Evolutionary conservation across 2,113 vertebrate genomes (phyloP), one percentile per base, ranked within the genome.

Genomic region (Catharus bicknelli): DNA sequence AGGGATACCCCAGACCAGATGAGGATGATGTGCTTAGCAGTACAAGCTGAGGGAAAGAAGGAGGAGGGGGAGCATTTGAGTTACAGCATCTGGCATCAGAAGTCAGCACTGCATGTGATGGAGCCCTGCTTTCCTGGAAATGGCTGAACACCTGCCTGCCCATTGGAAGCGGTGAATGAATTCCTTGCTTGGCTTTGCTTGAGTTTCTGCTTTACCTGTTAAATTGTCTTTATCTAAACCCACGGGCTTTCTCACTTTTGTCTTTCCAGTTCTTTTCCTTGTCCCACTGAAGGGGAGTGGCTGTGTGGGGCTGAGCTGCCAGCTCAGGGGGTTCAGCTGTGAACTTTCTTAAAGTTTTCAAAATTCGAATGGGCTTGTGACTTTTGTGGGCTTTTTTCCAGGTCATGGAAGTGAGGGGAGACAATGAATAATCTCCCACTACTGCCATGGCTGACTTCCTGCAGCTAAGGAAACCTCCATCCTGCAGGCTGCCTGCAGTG

Each of bases 81-180:
- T 55, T 36, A 4, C 0, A 0, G 16, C 2, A 1, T 83, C 30
- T 36, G 67, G 25, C 9, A 34, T 25, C 11, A 3, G 1, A 61
- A 38, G 20, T 53, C 11, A n/a, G 20, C 2, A 0, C 23, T 9
- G 7, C 0, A 1, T 0, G 1, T 48, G 54, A 17, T 11, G 30
- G 40, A 68, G 64, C 55, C 22, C 25, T 15, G 13, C 25, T 84
- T 21, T 45, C 50, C 64, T 68, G 34, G 19, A 21, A 20, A 45
- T 7, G 16, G 48, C 27, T 34, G 5, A 63, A 57, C 10, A 57
- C 10, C 50, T 51, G 36, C 38, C 73, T 69, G 36, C 30, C 4
- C 1, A 8, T 7, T 13, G 74, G 64, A 69, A 78, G 11, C 8
- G 9, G 22, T 23, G 13, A 86, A 36, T 40, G 1, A 81, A 47